Base-by-base conservation (phyloP, 1,140 invertebrate species). In the Venturia canescens region DNA sequence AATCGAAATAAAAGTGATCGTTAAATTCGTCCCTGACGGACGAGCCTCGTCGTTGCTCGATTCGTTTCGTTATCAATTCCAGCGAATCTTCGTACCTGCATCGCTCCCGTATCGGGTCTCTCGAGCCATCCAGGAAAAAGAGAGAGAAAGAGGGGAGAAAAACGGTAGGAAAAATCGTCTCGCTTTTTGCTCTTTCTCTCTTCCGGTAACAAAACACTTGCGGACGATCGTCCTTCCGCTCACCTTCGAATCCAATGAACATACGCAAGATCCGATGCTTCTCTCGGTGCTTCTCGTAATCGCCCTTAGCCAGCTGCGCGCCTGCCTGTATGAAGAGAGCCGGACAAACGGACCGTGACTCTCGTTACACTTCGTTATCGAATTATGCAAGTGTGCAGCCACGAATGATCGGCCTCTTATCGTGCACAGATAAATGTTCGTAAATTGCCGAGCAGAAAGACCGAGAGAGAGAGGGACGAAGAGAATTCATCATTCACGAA, bases 371-470 rank as follows among this genome's bases (percentile, higher is more conserved):
- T 74, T 57, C 26, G 31, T 48, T 57, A 74, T 74, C 71, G 48
- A 74, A 74, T 74, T 74, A 74, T 74, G 71, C 57, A 74, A 74
- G 71, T 29, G 71, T 29, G 71, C 71, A 74, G 26, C 26, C 23
- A 48, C 31, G 16, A 7, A 34, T 23, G n/a, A 23, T 57, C 53
- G 53, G 5, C 53, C 4, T 57, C 5, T 23, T n/a, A 57, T 23
- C 53, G 16, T 9, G 21, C 21, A 13, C 7, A 13, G 3, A 53
- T 53, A 53, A 53, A 53, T 53, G 15, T 53, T 2, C 50, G 15
- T 4, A 15, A n/a, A 53, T 53, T 53, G 50, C 31, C 3, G 15
- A n/a, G 11, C 2, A 53, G n/a, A 53, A 5, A 53, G 13, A 15
- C 13, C 50, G 50, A 53, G n/a, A 53, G 50, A n/a, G 11, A 3